A percentile compares a stretch with the other conserved stretches of the same genome.
Conservation (phyloP, 2,888 invertebrate species). For the Andrena chrysosceles region DNA sequence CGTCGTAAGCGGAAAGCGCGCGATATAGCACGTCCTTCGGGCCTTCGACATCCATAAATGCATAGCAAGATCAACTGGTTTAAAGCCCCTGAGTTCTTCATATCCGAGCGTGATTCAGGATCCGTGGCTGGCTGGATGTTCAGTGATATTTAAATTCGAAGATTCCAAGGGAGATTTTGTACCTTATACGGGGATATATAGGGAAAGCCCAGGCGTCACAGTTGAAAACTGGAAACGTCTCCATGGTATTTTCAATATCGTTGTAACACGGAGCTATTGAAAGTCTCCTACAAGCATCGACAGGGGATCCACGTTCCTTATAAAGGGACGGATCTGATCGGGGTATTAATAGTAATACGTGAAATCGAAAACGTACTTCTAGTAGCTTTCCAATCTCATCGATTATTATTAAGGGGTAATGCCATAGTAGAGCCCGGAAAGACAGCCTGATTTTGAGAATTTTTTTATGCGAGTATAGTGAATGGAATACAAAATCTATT, state of each 20-base stretch:
- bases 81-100: constrained; percentile 54
- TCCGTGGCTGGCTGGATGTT: constrained; percentile 35
- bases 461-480: too few relatives aligned
- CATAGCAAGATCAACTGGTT: constrained; percentile 70
- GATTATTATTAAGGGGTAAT: too few relatives aligned
- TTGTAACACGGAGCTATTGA: constrained; percentile 41
- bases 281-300: constrained; percentile 5
- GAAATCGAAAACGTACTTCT: too few relatives aligned
- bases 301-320: background rate
- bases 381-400: too few relatives aligned
- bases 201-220: constrained; percentile 18
- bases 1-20: constrained; percentile 40
- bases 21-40: constrained; percentile 49
- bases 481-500: too few relatives aligned
- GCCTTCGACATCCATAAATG: constrained; percentile 72
- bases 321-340: too few relatives aligned
- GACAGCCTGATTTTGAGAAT: too few relatives aligned
- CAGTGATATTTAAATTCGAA: constrained; percentile 65
- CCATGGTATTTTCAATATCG: constrained; percentile 58
- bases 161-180: constrained; percentile 53
- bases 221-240: constrained; percentile 40
- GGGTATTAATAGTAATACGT: too few relatives aligned
- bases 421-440: too few relatives aligned
- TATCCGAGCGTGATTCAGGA: constrained; percentile 64
- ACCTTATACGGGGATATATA: constrained; percentile 4